These are phyloP conservation scores for Bryconaethiops microstoma DNA, from an alignment of 2,797 vertebrate genomes.

Conservation along the genomic window DNA sequence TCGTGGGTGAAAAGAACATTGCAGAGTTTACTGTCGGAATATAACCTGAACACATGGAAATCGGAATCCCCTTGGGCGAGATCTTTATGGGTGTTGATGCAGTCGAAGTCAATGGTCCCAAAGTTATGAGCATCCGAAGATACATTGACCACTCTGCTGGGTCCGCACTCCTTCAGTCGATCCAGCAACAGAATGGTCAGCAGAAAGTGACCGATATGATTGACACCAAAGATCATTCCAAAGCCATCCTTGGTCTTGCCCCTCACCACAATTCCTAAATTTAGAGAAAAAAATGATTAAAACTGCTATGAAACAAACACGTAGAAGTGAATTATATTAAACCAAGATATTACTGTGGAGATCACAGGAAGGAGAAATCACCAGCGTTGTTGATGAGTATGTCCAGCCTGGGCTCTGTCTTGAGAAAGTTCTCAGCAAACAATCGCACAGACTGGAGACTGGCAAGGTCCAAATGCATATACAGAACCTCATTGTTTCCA, in stretches of 20 bases:
- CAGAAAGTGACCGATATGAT: constrained; percentile 66
- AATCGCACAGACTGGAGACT: constrained; percentile 79
- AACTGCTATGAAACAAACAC: neutral
- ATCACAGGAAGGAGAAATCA: neutral
- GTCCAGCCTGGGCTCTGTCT: constrained; percentile 80
- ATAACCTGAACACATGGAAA: constrained; percentile 33
- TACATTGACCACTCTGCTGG: constrained; percentile 59
- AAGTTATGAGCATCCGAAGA: constrained; percentile 52
- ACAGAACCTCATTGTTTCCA: constrained; percentile 78
- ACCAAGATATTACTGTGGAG: neutral
- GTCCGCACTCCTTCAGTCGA: constrained; percentile 53
- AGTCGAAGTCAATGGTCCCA: constrained; percentile 59
- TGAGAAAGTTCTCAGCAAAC: constrained; percentile 81
- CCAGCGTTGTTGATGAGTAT: constrained; percentile 91
- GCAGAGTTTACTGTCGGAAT: constrained; percentile 62
- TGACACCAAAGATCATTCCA: constrained; percentile 64
- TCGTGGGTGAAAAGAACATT: constrained; percentile 63
- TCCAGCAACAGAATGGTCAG: constrained; percentile 61
- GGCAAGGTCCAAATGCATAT: constrained; percentile 85
- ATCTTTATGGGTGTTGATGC: constrained; percentile 56
- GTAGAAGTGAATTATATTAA: neutral
- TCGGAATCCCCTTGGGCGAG: constrained; percentile 14
- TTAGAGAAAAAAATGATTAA: neutral
- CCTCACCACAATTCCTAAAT: constrained; percentile 38
- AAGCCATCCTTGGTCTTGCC: constrained; percentile 62